Percentiles rank a stretch among this genome's conserved stretches.
Evolutionary conservation across 2,797 vertebrate species (phyloP).

Genomic region (Cyprinodon diabolis): DNA sequence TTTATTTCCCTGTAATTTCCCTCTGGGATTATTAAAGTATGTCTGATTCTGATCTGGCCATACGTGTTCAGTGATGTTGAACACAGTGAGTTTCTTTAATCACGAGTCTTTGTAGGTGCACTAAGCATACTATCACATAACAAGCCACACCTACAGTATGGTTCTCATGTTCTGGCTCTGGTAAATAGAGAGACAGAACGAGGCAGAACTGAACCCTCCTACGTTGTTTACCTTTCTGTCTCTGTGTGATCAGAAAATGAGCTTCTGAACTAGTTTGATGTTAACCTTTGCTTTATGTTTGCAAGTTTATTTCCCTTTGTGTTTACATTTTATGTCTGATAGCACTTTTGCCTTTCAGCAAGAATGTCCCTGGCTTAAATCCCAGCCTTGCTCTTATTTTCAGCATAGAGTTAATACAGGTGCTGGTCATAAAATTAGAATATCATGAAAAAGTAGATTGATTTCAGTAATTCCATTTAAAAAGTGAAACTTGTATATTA

Average conservation of each 20-base stretch:
- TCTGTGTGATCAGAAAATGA: background rate
- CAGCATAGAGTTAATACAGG: background rate
- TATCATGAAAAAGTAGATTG: too few relatives aligned
- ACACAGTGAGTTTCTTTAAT: too few relatives aligned
- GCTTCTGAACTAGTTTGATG: background rate
- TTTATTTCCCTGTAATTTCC: too few relatives aligned
- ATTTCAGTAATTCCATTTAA: too few relatives aligned
- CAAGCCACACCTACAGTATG: background rate
- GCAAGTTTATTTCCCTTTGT: background rate
- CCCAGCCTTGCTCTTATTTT: background rate
- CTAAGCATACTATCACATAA: background rate
- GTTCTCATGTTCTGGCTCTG: background rate
- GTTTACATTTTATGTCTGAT: background rate
- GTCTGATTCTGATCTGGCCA: too few relatives aligned
- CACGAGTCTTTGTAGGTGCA: too few relatives aligned
- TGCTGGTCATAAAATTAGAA: too few relatives aligned
- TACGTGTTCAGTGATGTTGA: too few relatives aligned
- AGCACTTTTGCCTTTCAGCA: background rate
- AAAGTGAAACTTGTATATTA: too few relatives aligned
- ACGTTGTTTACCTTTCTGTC: background rate
- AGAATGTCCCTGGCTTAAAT: background rate
- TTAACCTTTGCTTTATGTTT: background rate
- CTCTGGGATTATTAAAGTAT: too few relatives aligned
- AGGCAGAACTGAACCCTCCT: background rate
- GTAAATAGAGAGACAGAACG: background rate